These are phyloP conservation scores for Epistrophe eligans DNA, from an alignment of 2,888 invertebrate genomes.

Conservation along the genomic window DNA sequence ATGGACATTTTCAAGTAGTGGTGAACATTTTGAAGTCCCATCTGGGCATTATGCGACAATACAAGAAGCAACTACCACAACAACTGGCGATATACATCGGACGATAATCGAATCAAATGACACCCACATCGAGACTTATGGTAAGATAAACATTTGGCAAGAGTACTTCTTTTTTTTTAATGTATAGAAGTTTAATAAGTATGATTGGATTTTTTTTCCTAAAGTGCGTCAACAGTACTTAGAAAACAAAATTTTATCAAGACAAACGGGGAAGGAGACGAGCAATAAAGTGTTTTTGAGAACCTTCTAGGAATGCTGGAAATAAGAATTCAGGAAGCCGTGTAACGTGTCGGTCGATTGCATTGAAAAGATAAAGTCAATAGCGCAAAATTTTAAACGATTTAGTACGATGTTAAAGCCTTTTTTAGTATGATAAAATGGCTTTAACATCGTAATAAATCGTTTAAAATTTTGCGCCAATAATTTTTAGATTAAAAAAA, in stretches of 20 bases:
- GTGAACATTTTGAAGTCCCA: constrained; percentile 92
- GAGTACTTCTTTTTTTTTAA: background rate
- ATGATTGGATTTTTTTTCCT: constrained; percentile 18
- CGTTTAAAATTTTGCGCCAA: too few species aligned
- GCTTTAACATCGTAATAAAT: too few species aligned
- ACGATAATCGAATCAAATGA: constrained; percentile 83
- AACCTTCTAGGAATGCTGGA: background rate
- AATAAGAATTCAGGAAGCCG: background rate
- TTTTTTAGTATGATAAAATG: too few species aligned
- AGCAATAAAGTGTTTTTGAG: background rate
- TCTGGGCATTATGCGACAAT: constrained; percentile 86
- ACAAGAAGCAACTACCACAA: constrained; percentile 85
- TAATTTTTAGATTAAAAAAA: too few species aligned
- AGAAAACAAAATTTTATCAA: background rate
- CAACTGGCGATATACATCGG: constrained; percentile 82
- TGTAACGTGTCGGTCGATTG: background rate
- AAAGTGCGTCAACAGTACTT: background rate
- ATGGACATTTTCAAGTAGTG: constrained; percentile 96
- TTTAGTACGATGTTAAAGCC: too few species aligned
- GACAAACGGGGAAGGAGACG: background rate
- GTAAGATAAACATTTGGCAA: constrained; percentile 78
- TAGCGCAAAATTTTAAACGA: too few species aligned
- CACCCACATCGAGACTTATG: constrained; percentile 83
- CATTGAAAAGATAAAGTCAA: too few species aligned
- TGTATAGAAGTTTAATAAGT: background rate